Base-by-base conservation (phyloP, 2,797 vertebrate species). In the Hyperoplus lanceolatus region DNA sequence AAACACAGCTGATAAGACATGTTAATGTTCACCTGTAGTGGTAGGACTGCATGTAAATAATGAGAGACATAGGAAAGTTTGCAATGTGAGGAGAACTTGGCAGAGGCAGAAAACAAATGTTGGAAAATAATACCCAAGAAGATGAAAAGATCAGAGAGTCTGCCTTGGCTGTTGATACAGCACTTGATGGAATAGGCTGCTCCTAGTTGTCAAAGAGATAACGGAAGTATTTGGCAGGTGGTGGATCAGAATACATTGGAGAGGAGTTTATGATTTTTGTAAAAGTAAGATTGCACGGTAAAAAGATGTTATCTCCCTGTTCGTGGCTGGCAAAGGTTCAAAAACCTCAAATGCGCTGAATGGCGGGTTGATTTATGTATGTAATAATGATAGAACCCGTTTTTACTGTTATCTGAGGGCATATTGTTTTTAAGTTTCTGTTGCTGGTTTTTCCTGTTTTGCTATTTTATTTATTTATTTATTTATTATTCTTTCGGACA, bases 71-170 rank as follows among this genome's bases (percentile, higher is more conserved):
- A 76, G 57, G 57, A 77, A 71, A 59, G 79, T 79, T 80, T 82
- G 88, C 85, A 87, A 87, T 45, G 67, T 59, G 83, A 91, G 85
- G 12, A 79, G 70, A 53, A 67, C 46, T 84, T 87, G 84, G 88
- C 82, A 79, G 53, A 42, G 39, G 62, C 39, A 67, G 29, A 78
- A 88, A 77, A 79, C 79, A 81, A 70, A 83, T 66, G 69, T 77
- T 67, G 82, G 29, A 78, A 90, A 82, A 71, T 79, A 75, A 88
- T 75, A 82, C 67, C 29, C 46, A 29, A 73, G 58, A 61, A 53
- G 39, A 73, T 81, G 7, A 87, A 78, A 81, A 53, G 58, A 88
- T 87, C 79, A 87, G 73, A 77, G 62, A 29, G 62, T 58, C 29
- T 57, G 21, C 73, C 83, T 81, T 72, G 57, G 73, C 66, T 77